Evolutionary conservation across 2,113 vertebrate genomes (phyloP).

Genomic region (Lamprologus lemairii): DNA sequence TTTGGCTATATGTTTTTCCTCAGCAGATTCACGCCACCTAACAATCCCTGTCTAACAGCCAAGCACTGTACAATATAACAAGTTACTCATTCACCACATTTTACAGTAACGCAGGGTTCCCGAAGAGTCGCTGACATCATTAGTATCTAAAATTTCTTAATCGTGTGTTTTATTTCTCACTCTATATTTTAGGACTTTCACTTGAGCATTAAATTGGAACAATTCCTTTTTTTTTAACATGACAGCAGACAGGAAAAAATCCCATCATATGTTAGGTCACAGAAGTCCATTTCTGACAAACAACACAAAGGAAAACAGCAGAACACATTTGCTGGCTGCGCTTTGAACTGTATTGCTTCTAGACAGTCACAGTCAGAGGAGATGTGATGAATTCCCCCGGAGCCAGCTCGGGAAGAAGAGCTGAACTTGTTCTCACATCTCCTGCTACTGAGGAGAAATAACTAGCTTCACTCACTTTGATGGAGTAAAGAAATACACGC

Average conservation of each 20-base stretch:
- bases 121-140: rapidly evolving
- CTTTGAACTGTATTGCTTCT: constrained; percentile 43
- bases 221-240: background rate
- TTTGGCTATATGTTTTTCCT: background rate
- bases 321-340: constrained; percentile 11
- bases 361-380: constrained; percentile 30
- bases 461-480: constrained; percentile 62
- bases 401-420: constrained; percentile 39
- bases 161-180: background rate
- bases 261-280: background rate
- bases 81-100: constrained; percentile 23
- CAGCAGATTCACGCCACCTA: background rate
- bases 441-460: constrained; percentile 51
- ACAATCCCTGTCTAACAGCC: constrained; percentile 2
- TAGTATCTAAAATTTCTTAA: background rate
- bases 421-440: constrained; percentile 57
- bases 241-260: background rate
- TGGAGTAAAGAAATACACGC: background rate
- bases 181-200: background rate
- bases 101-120: background rate
- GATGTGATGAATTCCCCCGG: constrained; percentile 53
- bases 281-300: constrained; percentile 16
- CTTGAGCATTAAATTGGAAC: background rate
- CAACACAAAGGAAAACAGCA: constrained; percentile 15
- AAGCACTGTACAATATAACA: constrained; percentile 2